These are phyloP conservation scores for Bugula neritina DNA, from an alignment of 2,888 invertebrate species.

Conservation along the genomic window DNA sequence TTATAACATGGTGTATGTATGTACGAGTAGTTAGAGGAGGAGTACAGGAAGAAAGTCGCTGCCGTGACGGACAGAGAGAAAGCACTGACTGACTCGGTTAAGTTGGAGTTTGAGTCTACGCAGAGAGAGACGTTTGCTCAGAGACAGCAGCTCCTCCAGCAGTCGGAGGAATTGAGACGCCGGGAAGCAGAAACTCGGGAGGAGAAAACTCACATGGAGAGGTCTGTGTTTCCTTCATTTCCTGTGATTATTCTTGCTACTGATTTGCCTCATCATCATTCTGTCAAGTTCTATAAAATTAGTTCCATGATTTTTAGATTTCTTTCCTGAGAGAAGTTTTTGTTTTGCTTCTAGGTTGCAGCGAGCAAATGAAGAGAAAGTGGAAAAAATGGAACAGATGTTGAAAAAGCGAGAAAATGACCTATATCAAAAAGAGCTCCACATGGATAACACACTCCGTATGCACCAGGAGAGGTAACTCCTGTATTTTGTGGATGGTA, in stretches of 20 bases:
- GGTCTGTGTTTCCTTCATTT: neutral
- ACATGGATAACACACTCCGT: slow-evolving; percentile 18
- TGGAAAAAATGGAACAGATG: slow-evolving; percentile 20
- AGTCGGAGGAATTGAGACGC: slow-evolving; percentile 2
- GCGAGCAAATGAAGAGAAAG: slow-evolving; percentile 18
- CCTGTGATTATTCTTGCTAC: no score
- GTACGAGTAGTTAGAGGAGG: slow-evolving; percentile 5
- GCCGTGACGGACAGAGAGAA: slow-evolving; percentile 16
- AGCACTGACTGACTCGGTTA: slow-evolving; percentile 22
- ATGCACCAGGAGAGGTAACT: slow-evolving; percentile 5
- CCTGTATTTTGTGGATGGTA: no score
- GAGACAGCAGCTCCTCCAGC: slow-evolving; percentile 17
- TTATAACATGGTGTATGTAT: no score
- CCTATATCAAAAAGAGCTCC: neutral
- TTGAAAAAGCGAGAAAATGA: neutral
- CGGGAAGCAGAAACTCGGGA: slow-evolving; percentile 10
- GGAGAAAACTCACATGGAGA: neutral
- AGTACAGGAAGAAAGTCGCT: slow-evolving; percentile 6
- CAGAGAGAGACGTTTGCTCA: slow-evolving; percentile 5
- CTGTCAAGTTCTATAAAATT: no score
- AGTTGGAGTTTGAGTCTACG: neutral
- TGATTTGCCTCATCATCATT: no score
- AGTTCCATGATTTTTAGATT: no score
- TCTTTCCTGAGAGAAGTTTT: no score
- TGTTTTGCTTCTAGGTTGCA: neutral